Evolutionary conservation across 2,797 vertebrate genomes (phyloP).

Genomic region (Cynodonichthys magdalenae): DNA sequence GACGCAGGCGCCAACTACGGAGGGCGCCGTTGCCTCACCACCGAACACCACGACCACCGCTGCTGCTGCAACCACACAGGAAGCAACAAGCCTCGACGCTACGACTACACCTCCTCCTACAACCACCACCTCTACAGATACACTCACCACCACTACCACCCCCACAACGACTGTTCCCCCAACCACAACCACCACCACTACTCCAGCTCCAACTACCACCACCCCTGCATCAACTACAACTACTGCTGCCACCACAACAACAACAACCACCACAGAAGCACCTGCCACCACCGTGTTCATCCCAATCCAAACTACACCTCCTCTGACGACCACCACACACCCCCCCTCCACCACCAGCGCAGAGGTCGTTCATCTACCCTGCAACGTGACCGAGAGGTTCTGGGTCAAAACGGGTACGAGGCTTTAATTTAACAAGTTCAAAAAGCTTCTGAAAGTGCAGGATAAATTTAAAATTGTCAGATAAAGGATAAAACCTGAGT

Average conservation of each 20-base stretch:
- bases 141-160: slow-evolving; percentile 77
- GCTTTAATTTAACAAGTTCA: too few species aligned
- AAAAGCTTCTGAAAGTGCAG: too few species aligned
- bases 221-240: slow-evolving; percentile 59
- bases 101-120: slow-evolving; percentile 64
- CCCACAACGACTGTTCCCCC: slow-evolving; percentile 56
- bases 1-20: slow-evolving; percentile 20
- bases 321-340: slow-evolving; percentile 70
- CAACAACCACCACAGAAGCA: slow-evolving; percentile 42
- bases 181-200: slow-evolving; percentile 71
- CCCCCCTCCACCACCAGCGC: slow-evolving; percentile 72
- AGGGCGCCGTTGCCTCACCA: slow-evolving; percentile 6
- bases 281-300: slow-evolving; percentile 51
- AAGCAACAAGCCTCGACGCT: slow-evolving; percentile 71
- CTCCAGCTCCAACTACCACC: slow-evolving; percentile 71
- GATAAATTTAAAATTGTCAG: too few species aligned
- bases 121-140: slow-evolving; percentile 67
- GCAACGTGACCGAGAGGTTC: slow-evolving; percentile 89
- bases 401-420: slow-evolving; percentile 91
- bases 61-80: slow-evolving; percentile 60
- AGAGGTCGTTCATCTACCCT: slow-evolving; percentile 82
- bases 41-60: slow-evolving; percentile 32
- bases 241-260: slow-evolving; percentile 20
- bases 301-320: slow-evolving; percentile 62
- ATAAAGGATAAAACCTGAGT: too few species aligned